Base-by-base conservation (phyloP, 1,140 invertebrate genomes). In the Micrasema minimum region DNA sequence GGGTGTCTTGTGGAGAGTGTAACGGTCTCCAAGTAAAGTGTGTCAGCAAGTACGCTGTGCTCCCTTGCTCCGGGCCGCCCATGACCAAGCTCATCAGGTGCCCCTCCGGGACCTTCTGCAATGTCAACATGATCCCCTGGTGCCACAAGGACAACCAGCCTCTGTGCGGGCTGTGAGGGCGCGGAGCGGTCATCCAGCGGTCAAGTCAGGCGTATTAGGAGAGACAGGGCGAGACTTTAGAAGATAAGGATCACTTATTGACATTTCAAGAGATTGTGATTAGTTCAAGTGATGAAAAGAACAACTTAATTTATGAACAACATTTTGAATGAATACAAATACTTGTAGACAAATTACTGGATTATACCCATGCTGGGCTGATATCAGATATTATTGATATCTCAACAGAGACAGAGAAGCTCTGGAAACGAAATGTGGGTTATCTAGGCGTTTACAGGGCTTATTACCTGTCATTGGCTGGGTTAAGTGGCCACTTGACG, bases 71-170 rank as follows among this genome's bases (percentile, higher is more conserved):
- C 1, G 26, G 31, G 1, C 18, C 22, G 6, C 12, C 38, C 3
- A 12, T n/a, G 9, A 43, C 73, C 45, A 59, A 59, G 7, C 10
- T 75, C 18, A 66, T 72, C 31, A 50, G 66, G 50, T 75, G 73
- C 41, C 69, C 69, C 2, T 2, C 65, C 35, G 70, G 70, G 3
- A 72, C 73, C 14, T 75, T 69, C 57, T 75, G 73, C 51, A 57
- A 75, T 53, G 66, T 75, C 65, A 75, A 75, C 48, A 11, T 69
- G 16, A 35, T 75, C 7, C 73, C 73, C 20, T 72, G 64, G 69
- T 75, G 73, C 61, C 57, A 66, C 38, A 50, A 69, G 57, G 51
- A 57, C 18, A 31, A 75, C 66, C 53, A 10, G 9, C 65, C 73
- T 7, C 45, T 75, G 12, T 75, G 73, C 51, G 20, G n/a, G 11